These are phyloP conservation scores for Regulus satrapa DNA, from an alignment of 2,113 vertebrate species.

Conservation along the genomic window DNA sequence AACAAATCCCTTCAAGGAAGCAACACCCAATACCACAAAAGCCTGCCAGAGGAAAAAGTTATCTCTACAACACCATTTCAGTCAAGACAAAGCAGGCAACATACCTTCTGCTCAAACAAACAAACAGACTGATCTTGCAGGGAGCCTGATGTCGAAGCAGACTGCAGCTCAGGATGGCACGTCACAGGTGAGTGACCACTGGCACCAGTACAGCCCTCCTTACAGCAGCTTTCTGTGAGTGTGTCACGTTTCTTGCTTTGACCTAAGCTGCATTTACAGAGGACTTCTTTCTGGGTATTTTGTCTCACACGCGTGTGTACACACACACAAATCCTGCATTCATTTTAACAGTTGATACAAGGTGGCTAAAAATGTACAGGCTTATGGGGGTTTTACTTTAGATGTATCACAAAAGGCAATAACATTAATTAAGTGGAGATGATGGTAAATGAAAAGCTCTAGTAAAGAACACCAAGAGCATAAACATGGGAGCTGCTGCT, in stretches of 20 bases:
- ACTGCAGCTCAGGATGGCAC: neutral
- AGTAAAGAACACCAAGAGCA: neutral
- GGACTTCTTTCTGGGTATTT: neutral
- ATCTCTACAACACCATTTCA: neutral
- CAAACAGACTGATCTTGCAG: neutral
- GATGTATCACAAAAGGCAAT: neutral
- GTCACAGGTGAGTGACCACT: neutral
- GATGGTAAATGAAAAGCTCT: neutral
- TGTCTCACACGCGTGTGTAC: fast-evolving
- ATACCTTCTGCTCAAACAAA: neutral
- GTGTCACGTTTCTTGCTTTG: neutral
- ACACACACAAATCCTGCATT: neutral
- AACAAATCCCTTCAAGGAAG: neutral
- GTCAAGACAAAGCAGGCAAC: neutral
- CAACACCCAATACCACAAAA: neutral
- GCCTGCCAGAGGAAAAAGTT: neutral
- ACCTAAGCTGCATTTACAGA: neutral
- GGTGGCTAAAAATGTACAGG: fast-evolving
- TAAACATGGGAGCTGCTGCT: neutral
- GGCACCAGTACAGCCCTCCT: neutral
- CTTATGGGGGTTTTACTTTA: neutral
- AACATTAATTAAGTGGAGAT: neutral
- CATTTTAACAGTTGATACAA: neutral
- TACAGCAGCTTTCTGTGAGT: neutral
- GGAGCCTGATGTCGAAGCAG: neutral